Conservation (phyloP, 2,113 vertebrate genomes). For the Leucoraja erinaceus region DNA sequence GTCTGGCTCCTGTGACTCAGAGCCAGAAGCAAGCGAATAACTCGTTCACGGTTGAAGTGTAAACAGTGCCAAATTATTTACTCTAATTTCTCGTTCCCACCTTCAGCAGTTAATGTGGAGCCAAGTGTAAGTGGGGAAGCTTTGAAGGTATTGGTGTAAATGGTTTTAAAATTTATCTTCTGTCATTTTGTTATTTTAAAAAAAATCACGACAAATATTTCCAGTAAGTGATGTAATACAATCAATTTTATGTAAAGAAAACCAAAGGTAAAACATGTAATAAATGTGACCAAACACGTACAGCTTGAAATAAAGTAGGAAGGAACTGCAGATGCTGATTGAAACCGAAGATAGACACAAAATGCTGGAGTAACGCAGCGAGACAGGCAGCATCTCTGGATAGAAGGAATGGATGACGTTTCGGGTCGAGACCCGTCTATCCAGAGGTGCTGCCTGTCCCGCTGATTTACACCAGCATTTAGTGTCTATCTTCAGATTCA, state of each 20-base stretch:
- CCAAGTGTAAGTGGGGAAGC: neutral
- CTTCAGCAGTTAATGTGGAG: neutral
- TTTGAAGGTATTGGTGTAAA: neutral
- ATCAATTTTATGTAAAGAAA: neutral
- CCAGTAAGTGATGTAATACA: neutral
- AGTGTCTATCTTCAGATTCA: too few relatives aligned
- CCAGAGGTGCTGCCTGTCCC: too few relatives aligned
- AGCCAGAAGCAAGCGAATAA: neutral
- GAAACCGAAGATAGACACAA: too few relatives aligned
- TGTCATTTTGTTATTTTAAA: neutral
- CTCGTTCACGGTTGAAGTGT: neutral
- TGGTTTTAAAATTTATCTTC: neutral
- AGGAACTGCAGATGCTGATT: too few relatives aligned
- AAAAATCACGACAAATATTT: neutral
- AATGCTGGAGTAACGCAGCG: too few relatives aligned
- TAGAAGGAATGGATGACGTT: too few relatives aligned
- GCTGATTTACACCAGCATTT: too few relatives aligned
- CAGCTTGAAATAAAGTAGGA: neutral
- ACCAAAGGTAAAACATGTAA: neutral
- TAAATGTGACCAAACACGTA: neutral
- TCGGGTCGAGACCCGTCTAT: too few relatives aligned
- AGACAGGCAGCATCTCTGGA: too few relatives aligned
- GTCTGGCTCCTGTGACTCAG: neutral
- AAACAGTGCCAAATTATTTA: slow-evolving; percentile 13
- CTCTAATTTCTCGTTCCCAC: neutral